phyloP scores from a whole-genome alignment of 23 tunicate species.

The Styela clava region DNA sequence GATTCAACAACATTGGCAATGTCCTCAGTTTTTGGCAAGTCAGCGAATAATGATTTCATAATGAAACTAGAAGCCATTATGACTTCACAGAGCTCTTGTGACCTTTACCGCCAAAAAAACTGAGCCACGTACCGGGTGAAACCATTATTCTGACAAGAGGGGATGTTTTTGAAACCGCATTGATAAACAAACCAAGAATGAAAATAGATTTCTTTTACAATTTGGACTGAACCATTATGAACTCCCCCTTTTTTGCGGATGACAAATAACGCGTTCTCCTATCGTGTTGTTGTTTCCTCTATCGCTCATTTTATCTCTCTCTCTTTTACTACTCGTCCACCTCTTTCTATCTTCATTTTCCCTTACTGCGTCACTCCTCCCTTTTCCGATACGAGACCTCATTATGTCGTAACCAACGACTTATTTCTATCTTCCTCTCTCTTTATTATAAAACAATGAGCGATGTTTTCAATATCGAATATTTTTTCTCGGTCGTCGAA shows the following conservation, averaged over 20 bases:
- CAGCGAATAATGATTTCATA: neutral
- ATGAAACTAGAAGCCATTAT: constrained; percentile 1
- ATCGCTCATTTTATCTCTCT: neutral
- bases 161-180: neutral
- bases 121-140: constrained; percentile 47
- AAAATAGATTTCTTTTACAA: neutral
- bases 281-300: neutral
- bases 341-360: neutral
- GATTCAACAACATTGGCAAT: too few relatives aligned
- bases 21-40: too few relatives aligned
- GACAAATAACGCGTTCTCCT: constrained; percentile 9
- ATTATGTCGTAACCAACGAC: constrained; percentile 8
- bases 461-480: neutral
- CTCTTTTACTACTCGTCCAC: neutral
- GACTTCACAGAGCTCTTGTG: neutral
- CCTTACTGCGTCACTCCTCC: neutral
- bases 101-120: constrained; percentile 27
- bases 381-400: constrained; percentile 1
- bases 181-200: neutral
- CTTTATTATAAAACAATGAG: constrained; percentile 18
- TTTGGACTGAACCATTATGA: constrained; percentile 1
- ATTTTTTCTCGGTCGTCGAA: constrained; percentile 18
- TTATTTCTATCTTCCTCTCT: neutral
- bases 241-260: constrained; percentile 1
- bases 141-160: constrained; percentile 38